A percentile compares a stretch with the other conserved stretches of the same genome.
Evolutionary conservation across 1,140 invertebrate genomes (phyloP).

Genomic region (Zophobas morio): DNA sequence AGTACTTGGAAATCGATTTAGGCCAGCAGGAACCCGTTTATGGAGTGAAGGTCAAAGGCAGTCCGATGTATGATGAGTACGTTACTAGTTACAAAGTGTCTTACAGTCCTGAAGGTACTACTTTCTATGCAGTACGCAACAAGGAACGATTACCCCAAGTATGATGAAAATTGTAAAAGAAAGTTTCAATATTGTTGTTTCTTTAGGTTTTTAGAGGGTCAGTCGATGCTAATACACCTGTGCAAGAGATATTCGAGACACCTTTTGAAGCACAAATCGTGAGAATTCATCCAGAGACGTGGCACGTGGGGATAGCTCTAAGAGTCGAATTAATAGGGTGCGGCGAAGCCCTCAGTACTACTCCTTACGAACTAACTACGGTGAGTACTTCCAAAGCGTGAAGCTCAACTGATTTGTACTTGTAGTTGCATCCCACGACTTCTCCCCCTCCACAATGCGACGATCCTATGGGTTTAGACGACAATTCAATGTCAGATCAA

Average conservation of each 20-base stretch:
- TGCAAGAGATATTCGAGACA: conserved; percentile 76
- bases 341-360: conserved; percentile 62
- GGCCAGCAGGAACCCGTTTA: conserved; percentile 77
- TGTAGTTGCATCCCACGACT: neutral
- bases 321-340: conserved; percentile 85
- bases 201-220: conserved; percentile 81
- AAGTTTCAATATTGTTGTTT: neutral
- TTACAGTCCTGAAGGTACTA: conserved; percentile 70
- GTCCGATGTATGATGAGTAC: conserved; percentile 76
- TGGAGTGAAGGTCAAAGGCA: conserved; percentile 80
- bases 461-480: conserved; percentile 78
- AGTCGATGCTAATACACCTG: conserved; percentile 72
- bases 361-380: conserved; percentile 51
- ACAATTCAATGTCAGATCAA: conserved; percentile 70
- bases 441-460: conserved; percentile 67
- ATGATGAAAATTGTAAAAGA: conserved; percentile 56
- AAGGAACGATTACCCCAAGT: conserved; percentile 54
- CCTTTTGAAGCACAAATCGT: conserved; percentile 83
- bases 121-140: conserved; percentile 58
- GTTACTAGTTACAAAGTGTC: conserved; percentile 83
- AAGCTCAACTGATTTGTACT: neutral
- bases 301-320: conserved; percentile 82
- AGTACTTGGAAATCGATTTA: conserved; percentile 82
- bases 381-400: conserved; percentile 3
- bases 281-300: conserved; percentile 80